Conservation (phyloP, 2,888 invertebrate genomes). For the Hyles lineata region DNA sequence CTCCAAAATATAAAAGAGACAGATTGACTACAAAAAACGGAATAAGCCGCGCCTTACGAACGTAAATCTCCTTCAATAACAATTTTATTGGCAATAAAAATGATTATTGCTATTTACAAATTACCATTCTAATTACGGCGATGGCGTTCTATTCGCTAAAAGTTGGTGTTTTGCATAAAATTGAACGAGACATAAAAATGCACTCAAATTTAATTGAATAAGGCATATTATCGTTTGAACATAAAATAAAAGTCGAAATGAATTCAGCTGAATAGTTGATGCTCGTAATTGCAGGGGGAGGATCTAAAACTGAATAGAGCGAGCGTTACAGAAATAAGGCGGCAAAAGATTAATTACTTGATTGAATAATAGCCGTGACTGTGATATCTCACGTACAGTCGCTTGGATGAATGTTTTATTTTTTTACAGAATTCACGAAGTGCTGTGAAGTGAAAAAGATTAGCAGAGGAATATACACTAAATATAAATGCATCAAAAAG, state of each 20-base stretch:
- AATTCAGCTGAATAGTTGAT: constrained; percentile 2
- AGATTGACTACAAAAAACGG: not conserved
- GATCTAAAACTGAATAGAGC: constrained; percentile 27
- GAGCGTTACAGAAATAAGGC: constrained; percentile 58
- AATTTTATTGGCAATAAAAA: constrained; percentile 66
- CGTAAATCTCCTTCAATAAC: constrained; percentile 61
- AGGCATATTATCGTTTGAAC: constrained; percentile 27
- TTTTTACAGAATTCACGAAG: not conserved
- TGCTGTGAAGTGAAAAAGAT: not conserved
- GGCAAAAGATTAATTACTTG: constrained; percentile 68
- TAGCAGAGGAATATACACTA: not conserved
- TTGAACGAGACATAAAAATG: constrained; percentile 1
- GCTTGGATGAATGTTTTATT: not conserved
- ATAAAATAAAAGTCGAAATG: not conserved
- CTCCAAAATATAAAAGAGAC: not conserved
- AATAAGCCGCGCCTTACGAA: constrained; percentile 41
- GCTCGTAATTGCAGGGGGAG: constrained; percentile 20
- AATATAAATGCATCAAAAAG: not conserved
- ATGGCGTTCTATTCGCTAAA: constrained; percentile 58
- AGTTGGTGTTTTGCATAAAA: constrained; percentile 32
- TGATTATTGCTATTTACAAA: constrained; percentile 65
- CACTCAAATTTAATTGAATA: constrained; percentile 16
- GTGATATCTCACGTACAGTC: constrained; percentile 47
- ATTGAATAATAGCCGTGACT: constrained; percentile 62
- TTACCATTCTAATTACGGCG: constrained; percentile 63